Percentiles rank a stretch among this genome's conserved stretches.
phyloP scores from a whole-genome alignment of 2,888 invertebrate species.

The Parnassius apollo region DNA sequence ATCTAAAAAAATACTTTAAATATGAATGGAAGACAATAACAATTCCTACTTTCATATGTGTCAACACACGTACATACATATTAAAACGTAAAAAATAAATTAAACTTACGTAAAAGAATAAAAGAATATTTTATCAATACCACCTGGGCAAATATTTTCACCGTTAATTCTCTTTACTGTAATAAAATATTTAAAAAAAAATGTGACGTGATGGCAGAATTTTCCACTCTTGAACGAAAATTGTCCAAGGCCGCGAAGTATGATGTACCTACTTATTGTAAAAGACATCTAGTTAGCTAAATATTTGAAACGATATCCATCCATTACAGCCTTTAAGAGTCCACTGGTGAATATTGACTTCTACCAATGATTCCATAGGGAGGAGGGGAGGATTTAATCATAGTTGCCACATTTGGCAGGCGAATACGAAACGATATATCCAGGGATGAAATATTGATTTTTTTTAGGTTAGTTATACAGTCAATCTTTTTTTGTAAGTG shows the following conservation, averaged over 20 bases:
- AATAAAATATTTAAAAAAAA: conserved; percentile 20
- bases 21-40: conserved; percentile 5
- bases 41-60: conserved; percentile 16
- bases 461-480: too few relatives aligned
- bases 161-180: conserved; percentile 27
- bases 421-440: too few relatives aligned
- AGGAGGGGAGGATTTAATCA: too few relatives aligned
- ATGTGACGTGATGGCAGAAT: conserved; percentile 13
- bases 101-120: conserved; percentile 13
- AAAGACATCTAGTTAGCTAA: conserved; percentile 6
- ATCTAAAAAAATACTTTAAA: too few relatives aligned
- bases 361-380: too few relatives aligned
- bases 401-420: too few relatives aligned
- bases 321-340: too few relatives aligned
- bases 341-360: too few relatives aligned
- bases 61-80: conserved; percentile 3
- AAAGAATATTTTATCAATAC: conserved; percentile 10
- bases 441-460: too few relatives aligned
- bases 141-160: conserved; percentile 37
- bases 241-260: conserved; percentile 1
- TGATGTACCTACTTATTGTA: neutral
- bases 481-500: too few relatives aligned
- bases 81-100: conserved; percentile 17
- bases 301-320: too few relatives aligned
- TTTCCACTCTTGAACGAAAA: conserved; percentile 11